phyloP scores from a whole-genome alignment of 1,140 invertebrate genomes.

The Hypothenemus hampei region DNA sequence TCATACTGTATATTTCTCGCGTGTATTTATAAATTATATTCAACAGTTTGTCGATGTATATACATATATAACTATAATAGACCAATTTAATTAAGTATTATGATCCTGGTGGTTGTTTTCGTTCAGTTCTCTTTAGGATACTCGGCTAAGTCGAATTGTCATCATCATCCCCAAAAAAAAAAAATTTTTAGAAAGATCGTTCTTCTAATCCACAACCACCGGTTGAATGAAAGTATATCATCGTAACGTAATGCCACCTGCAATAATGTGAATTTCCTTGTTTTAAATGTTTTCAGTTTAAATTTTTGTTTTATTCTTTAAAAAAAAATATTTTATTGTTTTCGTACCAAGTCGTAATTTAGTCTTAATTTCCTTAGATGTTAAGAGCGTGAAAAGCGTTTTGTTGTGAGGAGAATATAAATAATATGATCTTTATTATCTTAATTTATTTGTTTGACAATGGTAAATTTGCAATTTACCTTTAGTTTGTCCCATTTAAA shows the following conservation, averaged over 20 bases:
- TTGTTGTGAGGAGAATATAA: neutral
- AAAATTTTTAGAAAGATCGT: too few species aligned
- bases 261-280: too few species aligned
- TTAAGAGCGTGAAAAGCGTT: too few species aligned
- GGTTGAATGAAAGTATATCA: too few species aligned
- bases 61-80: slow-evolving; percentile 35
- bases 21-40: slow-evolving; percentile 39
- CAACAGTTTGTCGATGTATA: slow-evolving; percentile 45
- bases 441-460: neutral
- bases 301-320: too few species aligned
- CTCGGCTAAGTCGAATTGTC: neutral
- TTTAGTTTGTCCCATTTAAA: neutral
- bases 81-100: slow-evolving; percentile 19
- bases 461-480: neutral
- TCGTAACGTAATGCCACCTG: too few species aligned
- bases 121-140: neutral
- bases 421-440: neutral
- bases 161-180: neutral
- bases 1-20: slow-evolving; percentile 41
- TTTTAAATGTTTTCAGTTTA: too few species aligned
- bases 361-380: too few species aligned
- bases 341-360: too few species aligned
- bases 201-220: too few species aligned
- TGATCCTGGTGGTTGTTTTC: slow-evolving; percentile 1
- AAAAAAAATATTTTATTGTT: too few species aligned